Base-by-base conservation (phyloP, 2,888 invertebrate genomes). In the Orthosia incerta region DNA sequence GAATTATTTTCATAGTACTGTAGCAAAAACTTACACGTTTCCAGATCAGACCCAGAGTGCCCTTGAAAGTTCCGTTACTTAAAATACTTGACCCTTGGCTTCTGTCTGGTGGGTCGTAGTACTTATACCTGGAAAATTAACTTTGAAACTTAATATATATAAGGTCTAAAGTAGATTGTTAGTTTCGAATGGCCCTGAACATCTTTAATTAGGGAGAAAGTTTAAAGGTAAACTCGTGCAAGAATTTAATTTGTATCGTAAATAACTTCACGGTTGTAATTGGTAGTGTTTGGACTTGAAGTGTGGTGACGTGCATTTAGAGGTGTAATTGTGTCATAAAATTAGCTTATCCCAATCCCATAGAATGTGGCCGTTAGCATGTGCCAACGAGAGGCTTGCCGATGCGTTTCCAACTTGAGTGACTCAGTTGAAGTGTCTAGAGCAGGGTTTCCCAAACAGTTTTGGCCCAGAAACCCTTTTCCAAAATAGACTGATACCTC, bases 21-120 rank as follows among this genome's bases (percentile, higher is more conserved):
- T 67, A 60, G 48, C 20, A 59, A 63, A n/a, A 55, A 82, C 93
- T 92, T 91, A 98, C 98, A 78, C 97, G 95, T 93, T 97, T 97
- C 95, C 97, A 97, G 66, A 98, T 97, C 80, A 98, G 94, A 0
- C 98, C 98, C 15, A 98, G 96, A 18, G 97, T 98, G 5, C 98
- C 98, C 86, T 97, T 97, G 88, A 98, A 97, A 3, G 97, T 97
- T 0, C 97, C 97, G 86, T 97, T 98, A 12, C 95, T 96, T 9
- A 97, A 97, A 74, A 97, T 95, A 86, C 96, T 95, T 0, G 97
- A 97, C 0, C 98, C 98, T 90, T 98, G 98, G 55, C 97, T 98
- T 65, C 97, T 95, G 75, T 98, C 98, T 0, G 97, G 97, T 5
- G 98, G 98, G 88, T 98, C 98, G 85, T 97, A 97, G 87, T 98